Evolutionary conservation across 1,140 invertebrate species (phyloP).

Genomic region (Chrysoperla carnea): DNA sequence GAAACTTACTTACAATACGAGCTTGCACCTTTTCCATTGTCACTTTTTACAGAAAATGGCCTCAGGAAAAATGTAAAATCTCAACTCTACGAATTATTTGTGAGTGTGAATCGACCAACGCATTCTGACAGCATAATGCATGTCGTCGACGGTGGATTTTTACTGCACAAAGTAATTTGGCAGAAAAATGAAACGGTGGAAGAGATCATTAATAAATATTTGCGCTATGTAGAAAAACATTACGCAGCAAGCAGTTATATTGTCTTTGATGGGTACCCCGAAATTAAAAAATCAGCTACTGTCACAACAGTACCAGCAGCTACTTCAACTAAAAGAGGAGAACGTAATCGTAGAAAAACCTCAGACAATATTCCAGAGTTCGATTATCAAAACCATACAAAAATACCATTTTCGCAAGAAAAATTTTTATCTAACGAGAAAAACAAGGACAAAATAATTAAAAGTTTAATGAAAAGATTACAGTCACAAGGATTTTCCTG

Average conservation of each 20-base stretch:
- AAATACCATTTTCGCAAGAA: no score
- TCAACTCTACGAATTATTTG: constrained; percentile 9
- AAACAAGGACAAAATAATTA: no score
- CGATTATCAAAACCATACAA: no score
- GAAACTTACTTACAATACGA: constrained; percentile 20
- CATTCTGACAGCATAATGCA: not conserved
- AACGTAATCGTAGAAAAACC: no score
- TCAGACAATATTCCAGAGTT: no score
- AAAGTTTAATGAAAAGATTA: no score
- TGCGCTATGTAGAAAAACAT: constrained; percentile 8
- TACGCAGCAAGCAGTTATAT: constrained; percentile 10
- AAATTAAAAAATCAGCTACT: no score
- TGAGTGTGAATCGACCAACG: not conserved
- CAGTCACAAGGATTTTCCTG: no score
- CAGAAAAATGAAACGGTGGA: not conserved
- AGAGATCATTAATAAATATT: constrained; percentile 11
- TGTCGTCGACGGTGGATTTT: constrained; percentile 9
- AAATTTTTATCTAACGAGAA: no score
- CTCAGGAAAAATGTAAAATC: constrained; percentile 21
- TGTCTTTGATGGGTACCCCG: constrained; percentile 15
- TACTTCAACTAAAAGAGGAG: no score
- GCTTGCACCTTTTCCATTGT: constrained; percentile 15
- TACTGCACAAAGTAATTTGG: constrained; percentile 6
- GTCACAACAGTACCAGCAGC: no score
- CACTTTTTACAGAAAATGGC: constrained; percentile 15